These are phyloP conservation scores for Dermolepida albohirtum DNA, from an alignment of 2,888 invertebrate genomes.

Conservation along the genomic window DNA sequence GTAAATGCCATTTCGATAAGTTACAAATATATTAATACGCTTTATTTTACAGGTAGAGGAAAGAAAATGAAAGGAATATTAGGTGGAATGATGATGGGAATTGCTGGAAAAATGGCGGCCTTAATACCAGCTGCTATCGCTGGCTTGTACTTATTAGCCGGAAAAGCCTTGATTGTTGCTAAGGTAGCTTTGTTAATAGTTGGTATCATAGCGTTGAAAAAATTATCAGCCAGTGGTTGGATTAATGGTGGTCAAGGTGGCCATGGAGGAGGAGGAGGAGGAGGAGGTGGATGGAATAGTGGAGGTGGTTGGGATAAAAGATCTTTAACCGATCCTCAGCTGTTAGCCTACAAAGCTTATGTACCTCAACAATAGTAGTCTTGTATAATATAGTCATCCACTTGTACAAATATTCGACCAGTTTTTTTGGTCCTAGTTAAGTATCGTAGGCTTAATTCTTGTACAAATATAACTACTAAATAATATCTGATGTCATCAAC, in stretches of 20 bases:
- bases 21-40: slow-evolving; percentile 1
- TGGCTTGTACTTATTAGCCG: slow-evolving; percentile 83
- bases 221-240: slow-evolving; percentile 73
- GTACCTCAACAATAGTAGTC: slow-evolving; percentile 57
- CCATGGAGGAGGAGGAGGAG: slow-evolving; percentile 62
- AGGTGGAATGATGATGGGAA: slow-evolving; percentile 92
- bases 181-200: slow-evolving; percentile 85
- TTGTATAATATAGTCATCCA: slow-evolving; percentile 27
- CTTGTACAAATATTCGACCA: slow-evolving; percentile 48
- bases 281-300: slow-evolving; percentile 66
- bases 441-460: slow-evolving; percentile 24
- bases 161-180: slow-evolving; percentile 84
- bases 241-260: slow-evolving; percentile 59
- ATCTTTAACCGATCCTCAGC: slow-evolving; percentile 71
- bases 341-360: slow-evolving; percentile 79
- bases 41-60: slow-evolving; percentile 74
- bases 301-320: slow-evolving; percentile 79
- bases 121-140: slow-evolving; percentile 85
- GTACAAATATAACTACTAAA: slow-evolving; percentile 24
- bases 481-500: neutral
- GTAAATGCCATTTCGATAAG: slow-evolving; percentile 62
- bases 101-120: slow-evolving; percentile 86
- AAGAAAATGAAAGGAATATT: slow-evolving; percentile 90
- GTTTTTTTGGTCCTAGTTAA: slow-evolving; percentile 50
- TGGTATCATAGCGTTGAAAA: slow-evolving; percentile 86